Evolutionary conservation across 2,797 vertebrate genomes (phyloP).

Genomic region (Aphelocoma californica): DNA sequence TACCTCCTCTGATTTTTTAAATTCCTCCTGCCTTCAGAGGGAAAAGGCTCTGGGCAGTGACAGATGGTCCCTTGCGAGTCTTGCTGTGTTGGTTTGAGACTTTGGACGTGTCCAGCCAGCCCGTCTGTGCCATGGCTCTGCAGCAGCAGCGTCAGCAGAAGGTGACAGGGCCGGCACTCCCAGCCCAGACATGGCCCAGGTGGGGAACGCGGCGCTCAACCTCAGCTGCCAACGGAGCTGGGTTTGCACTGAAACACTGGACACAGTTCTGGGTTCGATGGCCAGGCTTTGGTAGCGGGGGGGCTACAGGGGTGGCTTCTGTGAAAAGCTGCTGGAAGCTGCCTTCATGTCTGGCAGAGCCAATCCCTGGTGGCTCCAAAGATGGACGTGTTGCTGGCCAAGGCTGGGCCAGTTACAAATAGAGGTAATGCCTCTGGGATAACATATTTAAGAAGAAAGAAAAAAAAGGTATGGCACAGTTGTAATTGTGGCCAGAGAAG

Average conservation of each 20-base stretch:
- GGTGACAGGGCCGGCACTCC: neutral
- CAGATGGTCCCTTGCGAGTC: slow-evolving; percentile 37
- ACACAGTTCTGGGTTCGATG: fast-evolving
- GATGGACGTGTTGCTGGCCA: neutral
- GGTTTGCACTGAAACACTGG: neutral
- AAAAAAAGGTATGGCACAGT: fast-evolving
- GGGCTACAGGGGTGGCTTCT: neutral
- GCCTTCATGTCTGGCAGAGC: neutral
- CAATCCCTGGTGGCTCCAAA: too few relatives aligned
- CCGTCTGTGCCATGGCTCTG: neutral
- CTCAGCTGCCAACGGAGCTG: neutral
- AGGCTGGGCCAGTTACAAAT: fast-evolving
- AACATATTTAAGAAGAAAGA: neutral
- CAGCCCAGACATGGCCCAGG: neutral
- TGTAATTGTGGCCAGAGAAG: neutral
- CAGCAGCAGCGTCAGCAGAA: neutral
- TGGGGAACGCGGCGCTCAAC: fast-evolving
- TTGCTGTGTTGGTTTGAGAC: neutral
- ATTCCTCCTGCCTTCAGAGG: neutral
- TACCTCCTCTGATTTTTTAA: neutral
- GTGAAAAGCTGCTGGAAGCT: neutral
- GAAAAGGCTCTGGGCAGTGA: neutral
- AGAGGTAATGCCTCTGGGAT: neutral
- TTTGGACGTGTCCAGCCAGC: neutral
- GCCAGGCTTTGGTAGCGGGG: fast-evolving